phyloP scores from a whole-genome alignment of 64 coral and sea anemone genomes.

The Dendronephthya gigantea region DNA sequence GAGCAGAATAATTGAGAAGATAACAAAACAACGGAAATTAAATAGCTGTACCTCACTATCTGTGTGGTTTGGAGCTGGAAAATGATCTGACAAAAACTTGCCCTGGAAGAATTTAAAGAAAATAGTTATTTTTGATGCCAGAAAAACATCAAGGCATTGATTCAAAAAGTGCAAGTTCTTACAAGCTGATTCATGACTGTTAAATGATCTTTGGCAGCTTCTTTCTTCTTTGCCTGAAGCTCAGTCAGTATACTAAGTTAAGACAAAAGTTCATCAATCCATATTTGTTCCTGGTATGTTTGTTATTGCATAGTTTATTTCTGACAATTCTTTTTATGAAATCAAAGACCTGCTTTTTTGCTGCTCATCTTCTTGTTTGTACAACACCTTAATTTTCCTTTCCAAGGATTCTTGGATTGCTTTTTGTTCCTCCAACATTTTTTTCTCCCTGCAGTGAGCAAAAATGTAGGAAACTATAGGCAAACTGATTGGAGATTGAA shows the following conservation, averaged over 20 bases:
- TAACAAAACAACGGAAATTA: too few relatives aligned
- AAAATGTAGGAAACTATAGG: background rate
- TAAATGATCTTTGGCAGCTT: background rate
- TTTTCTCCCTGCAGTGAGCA: constrained; percentile 36
- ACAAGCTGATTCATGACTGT: background rate
- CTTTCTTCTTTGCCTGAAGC: background rate
- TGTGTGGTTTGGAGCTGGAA: constrained; percentile 46
- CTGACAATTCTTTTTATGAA: background rate
- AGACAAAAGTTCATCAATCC: background rate
- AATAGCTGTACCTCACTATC: constrained; percentile 33
- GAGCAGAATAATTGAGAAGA: background rate
- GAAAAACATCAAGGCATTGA: background rate
- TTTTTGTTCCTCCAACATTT: constrained; percentile 44
- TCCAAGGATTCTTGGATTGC: constrained; percentile 32
- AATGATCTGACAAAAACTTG: constrained; percentile 59
- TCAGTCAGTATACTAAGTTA: background rate
- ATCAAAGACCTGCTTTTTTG: constrained; percentile 12
- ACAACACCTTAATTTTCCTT: constrained; percentile 26
- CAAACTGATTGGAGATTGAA: too few relatives aligned
- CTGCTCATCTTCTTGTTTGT: constrained; percentile 28
- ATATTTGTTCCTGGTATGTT: background rate
- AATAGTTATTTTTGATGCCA: background rate
- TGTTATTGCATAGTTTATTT: background rate
- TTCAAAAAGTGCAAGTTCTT: background rate
- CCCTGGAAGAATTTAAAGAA: constrained; percentile 35